Base-by-base conservation (phyloP, 2,797 vertebrate genomes). In the Chelmon rostratus region DNA sequence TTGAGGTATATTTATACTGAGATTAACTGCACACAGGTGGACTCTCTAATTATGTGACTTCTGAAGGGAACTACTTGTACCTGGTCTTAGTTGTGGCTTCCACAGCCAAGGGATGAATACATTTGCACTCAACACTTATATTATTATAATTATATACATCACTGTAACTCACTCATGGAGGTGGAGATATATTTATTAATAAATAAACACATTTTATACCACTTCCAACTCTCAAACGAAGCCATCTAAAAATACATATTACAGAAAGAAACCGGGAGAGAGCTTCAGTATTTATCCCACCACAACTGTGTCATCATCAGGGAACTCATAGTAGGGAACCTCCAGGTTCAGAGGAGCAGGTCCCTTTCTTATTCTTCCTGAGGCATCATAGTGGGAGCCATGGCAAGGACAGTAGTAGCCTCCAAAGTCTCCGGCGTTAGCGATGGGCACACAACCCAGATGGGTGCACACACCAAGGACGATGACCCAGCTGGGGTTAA, bases 331-430 rank as follows among this genome's bases (percentile, higher is more conserved):
- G 8, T 0, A 57, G 0, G 97, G 97, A 81, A 98, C 96, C 89
- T 99, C 98, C 3, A 99, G 95, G 87, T 98, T 99, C 54, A 96
- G 91, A 0, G 97, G 97, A 6, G 97, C 97, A 0, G 98, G 98
- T 21, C 98, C 97, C 91, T 96, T 98, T 59, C 97, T 94, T 89
- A 99, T 98, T 89, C 97, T 95, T 77, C 97, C 97, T 5, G 97
- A 99, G 1, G 96, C 95, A 2, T 99, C 98, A 0, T 99, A 99
- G 92, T 99, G 97, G 50, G 97, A 99, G 65, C 98, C 98, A 0
- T 98, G 97, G 90, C 97, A 99, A 2, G 97, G 97, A 88, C 97
- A 99, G 89, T 97, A 98, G 90, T 97, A 99, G 13, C 97, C 97
- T 0, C 97, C 97, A 0, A 54, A 98, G 38, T 99, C 97, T 18